phyloP scores from a whole-genome alignment of 2,888 invertebrate species.

The Alcis repandata region DNA sequence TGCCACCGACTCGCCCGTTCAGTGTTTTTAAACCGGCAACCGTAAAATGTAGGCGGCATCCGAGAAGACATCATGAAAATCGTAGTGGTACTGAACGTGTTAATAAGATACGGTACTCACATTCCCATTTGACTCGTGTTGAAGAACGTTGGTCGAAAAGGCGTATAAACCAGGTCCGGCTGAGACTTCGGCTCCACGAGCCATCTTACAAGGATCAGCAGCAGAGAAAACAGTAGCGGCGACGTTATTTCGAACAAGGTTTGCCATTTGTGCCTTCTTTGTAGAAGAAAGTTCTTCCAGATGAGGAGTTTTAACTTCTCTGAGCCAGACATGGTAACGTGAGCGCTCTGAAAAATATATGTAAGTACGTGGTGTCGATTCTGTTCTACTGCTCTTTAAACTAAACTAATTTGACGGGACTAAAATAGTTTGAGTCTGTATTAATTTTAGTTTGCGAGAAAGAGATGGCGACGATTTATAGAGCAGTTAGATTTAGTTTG shows the following conservation, averaged over 20 bases:
- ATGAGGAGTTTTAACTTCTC: slow-evolving; percentile 90
- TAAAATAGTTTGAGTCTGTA: no score
- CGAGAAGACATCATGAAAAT: no score
- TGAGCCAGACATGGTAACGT: slow-evolving; percentile 72
- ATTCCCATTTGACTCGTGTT: slow-evolving; percentile 69
- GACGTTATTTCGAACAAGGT: slow-evolving; percentile 90
- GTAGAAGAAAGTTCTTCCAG: slow-evolving; percentile 95
- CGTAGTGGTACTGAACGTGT: no score
- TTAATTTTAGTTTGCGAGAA: no score
- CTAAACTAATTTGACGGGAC: no score
- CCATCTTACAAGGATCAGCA: slow-evolving; percentile 90
- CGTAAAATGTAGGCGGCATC: no score
- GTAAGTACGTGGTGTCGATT: background rate
- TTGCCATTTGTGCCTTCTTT: slow-evolving; percentile 91
- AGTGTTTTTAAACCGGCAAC: no score
- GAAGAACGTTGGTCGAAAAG: slow-evolving; percentile 77
- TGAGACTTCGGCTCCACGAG: slow-evolving; percentile 88
- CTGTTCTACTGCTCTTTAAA: background rate
- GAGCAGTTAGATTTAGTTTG: no score
- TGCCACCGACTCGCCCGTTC: no score
- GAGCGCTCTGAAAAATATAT: slow-evolving; percentile 6
- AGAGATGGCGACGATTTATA: no score
- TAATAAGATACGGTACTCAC: slow-evolving; percentile 68
- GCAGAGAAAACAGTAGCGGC: slow-evolving; percentile 89
- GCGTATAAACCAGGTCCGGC: slow-evolving; percentile 66